Conservation (phyloP, 2,113 vertebrate species). For the Scolopax mira region DNA sequence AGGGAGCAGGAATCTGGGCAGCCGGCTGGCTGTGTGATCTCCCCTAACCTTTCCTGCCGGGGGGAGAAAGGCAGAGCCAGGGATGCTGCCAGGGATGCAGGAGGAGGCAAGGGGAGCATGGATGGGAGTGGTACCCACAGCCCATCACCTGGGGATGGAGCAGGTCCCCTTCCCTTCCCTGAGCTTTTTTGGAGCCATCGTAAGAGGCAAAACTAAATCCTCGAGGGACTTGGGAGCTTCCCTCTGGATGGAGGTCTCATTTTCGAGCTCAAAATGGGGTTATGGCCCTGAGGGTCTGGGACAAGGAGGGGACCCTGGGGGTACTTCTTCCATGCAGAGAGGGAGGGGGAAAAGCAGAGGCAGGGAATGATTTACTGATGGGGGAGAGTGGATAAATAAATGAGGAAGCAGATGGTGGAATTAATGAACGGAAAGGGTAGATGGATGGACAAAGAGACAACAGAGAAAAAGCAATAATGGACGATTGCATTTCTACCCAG, state of each 20-base stretch:
- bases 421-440: slow-evolving; percentile 50
- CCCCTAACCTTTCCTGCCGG: slow-evolving; percentile 65
- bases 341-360: background rate
- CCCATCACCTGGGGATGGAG: background rate
- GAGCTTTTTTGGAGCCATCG: rapidly evolving
- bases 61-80: slow-evolving; percentile 16
- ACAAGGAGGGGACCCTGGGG: background rate
- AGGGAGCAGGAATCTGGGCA: slow-evolving; percentile 70
- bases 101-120: background rate
- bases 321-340: background rate
- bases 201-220: background rate
- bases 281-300: too few relatives aligned
- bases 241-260: background rate
- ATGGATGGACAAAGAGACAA: slow-evolving; percentile 38
- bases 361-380: background rate
- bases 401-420: slow-evolving; percentile 51
- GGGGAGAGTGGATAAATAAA: background rate
- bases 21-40: slow-evolving; percentile 73
- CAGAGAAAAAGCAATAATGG: background rate
- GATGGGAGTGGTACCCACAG: rapidly evolving
- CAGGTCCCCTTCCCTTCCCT: rapidly evolving
- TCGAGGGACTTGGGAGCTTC: background rate
- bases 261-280: background rate
- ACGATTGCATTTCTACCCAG: background rate
- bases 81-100: background rate